These are phyloP conservation scores for Larimichthys crocea DNA, from an alignment of 2,113 vertebrate genomes.

Conservation along the genomic window DNA sequence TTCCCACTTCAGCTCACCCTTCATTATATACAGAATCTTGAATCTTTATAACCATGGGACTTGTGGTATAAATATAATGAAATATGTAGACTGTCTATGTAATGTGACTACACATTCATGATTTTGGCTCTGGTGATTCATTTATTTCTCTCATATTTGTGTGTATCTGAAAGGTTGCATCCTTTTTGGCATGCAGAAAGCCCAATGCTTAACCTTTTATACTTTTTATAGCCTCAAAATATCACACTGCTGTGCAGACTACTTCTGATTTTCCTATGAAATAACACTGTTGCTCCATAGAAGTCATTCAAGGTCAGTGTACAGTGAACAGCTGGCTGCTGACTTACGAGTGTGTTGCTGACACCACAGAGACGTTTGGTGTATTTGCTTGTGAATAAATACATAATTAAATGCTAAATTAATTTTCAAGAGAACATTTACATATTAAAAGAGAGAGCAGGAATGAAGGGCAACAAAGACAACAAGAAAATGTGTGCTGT, in stretches of 20 bases:
- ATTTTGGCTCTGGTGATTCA: neutral
- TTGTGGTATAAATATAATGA: neutral
- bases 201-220: neutral
- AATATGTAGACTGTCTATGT: neutral
- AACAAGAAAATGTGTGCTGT: neutral
- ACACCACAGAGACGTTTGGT: conserved; percentile 37
- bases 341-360: conserved; percentile 14
- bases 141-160: neutral
- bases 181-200: neutral
- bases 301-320: conserved; percentile 37
- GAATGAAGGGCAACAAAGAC: conserved; percentile 16
- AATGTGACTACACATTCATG: neutral
- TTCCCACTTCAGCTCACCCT: neutral
- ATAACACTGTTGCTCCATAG: neutral
- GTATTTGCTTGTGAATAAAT: conserved; percentile 59
- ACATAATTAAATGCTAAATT: conserved; percentile 63
- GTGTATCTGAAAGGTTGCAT: neutral
- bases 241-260: neutral
- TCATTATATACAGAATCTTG: neutral
- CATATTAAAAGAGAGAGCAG: conserved; percentile 24
- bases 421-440: conserved; percentile 51
- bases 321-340: conserved; percentile 39
- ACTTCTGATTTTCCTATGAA: neutral
- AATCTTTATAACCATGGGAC: neutral
- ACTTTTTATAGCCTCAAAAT: neutral